Percentiles rank a stretch among this genome's conserved stretches.
Evolutionary conservation across 2,888 invertebrate species (phyloP).

Genomic region (Sepiola atlantica): DNA sequence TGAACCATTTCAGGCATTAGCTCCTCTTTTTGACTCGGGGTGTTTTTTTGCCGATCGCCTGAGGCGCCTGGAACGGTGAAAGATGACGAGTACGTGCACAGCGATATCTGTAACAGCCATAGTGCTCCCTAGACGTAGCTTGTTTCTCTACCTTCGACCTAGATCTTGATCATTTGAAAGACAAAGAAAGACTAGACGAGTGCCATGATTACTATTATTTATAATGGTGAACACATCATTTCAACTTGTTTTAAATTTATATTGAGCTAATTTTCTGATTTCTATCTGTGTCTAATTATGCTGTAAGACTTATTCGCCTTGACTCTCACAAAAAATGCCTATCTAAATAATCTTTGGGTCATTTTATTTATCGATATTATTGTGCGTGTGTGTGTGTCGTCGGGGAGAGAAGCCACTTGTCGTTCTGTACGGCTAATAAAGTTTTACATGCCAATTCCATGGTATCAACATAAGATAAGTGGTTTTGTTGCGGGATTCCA

Average conservation of each 20-base stretch:
- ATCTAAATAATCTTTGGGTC: not conserved
- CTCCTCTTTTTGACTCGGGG: no score
- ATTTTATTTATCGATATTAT: not conserved
- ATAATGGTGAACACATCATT: no score
- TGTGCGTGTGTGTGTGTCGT: not conserved
- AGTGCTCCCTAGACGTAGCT: no score
- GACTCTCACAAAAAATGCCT: not conserved
- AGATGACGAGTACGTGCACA: no score
- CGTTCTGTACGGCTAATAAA: not conserved
- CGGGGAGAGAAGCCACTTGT: not conserved
- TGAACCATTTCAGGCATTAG: no score
- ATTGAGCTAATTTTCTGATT: not conserved
- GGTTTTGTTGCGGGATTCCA: not conserved
- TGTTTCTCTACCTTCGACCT: no score
- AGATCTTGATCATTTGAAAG: no score
- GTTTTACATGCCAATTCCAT: not conserved
- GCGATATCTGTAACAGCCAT: no score
- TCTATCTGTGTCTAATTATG: not conserved
- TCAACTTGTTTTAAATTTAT: not conserved
- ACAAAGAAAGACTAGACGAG: no score
- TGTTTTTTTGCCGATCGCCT: no score
- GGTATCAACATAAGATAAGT: conserved; percentile 2
- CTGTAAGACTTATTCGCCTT: not conserved
- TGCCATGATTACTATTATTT: no score
- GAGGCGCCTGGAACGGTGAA: no score